phyloP scores from a whole-genome alignment of 2,888 invertebrate genomes.

The Platerodrilus igneus region DNA sequence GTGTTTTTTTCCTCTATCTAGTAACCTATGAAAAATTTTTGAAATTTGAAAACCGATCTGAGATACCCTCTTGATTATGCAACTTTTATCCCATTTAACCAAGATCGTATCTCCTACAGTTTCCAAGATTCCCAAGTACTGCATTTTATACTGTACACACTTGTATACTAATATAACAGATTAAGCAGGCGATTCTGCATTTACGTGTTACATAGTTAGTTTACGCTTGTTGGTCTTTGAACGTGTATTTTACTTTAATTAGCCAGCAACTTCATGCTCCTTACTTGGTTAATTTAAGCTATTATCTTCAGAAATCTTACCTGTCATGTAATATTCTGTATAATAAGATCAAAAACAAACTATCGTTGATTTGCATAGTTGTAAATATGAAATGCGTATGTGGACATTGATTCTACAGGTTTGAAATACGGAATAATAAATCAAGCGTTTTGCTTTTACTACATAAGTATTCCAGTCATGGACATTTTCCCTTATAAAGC shows the following conservation, averaged over 20 bases:
- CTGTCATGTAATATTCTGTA: conserved; percentile 28
- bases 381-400: conserved; percentile 38
- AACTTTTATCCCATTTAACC: too few relatives aligned
- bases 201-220: too few relatives aligned
- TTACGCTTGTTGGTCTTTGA: conserved; percentile 18
- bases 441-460: conserved; percentile 40
- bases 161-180: too few relatives aligned
- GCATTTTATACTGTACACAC: too few relatives aligned
- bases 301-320: conserved; percentile 32
- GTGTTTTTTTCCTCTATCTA: too few relatives aligned
- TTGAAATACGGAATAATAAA: conserved; percentile 39
- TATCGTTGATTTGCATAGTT: conserved; percentile 36
- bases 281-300: conserved; percentile 32
- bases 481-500: conserved; percentile 36
- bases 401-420: conserved; percentile 38
- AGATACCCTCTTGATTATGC: too few relatives aligned
- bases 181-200: too few relatives aligned
- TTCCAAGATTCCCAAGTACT: too few relatives aligned
- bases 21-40: too few relatives aligned
- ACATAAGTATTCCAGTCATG: conserved; percentile 41
- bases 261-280: conserved; percentile 25
- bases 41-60: too few relatives aligned
- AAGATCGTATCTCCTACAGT: too few relatives aligned
- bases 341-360: conserved; percentile 9
- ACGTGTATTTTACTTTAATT: conserved; percentile 25